These are phyloP conservation scores for Noctua janthe DNA, from an alignment of 2,888 invertebrate species.

Conservation along the genomic window DNA sequence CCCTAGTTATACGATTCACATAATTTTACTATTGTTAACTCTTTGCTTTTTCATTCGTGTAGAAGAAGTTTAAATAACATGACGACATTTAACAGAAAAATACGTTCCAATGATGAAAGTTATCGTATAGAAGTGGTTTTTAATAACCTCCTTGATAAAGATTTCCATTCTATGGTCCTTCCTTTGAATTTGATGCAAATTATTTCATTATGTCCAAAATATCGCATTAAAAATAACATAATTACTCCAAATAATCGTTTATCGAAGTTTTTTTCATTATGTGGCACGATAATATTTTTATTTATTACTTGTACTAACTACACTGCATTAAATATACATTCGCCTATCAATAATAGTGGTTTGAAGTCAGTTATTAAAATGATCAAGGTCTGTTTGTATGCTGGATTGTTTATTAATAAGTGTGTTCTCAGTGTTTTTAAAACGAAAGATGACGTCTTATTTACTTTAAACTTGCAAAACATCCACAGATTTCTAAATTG, in stretches of 20 bases:
- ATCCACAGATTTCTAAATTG: slow-evolving; percentile 6
- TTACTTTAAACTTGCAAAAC: slow-evolving; percentile 14
- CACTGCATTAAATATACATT: no score
- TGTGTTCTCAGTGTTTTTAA: not conserved
- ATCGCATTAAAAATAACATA: not conserved
- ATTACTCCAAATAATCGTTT: slow-evolving; percentile 6
- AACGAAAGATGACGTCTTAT: not conserved
- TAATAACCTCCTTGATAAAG: not conserved
- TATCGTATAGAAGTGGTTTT: no score
- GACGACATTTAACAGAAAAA: no score
- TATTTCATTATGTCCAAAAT: not conserved
- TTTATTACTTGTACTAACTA: not conserved
- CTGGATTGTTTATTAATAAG: not conserved
- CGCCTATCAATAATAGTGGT: no score
- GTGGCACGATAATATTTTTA: not conserved
- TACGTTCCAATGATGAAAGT: no score
- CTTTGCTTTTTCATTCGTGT: no score
- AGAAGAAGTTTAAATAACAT: no score
- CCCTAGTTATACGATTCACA: no score
- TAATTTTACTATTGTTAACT: no score
- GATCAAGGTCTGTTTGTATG: not conserved
- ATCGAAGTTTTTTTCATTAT: not conserved
- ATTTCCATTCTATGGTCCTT: slow-evolving; percentile 1
- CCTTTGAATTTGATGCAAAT: slow-evolving; percentile 17
- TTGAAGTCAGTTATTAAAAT: not conserved